A percentile compares a stretch with the other conserved stretches of the same genome.
Evolutionary conservation across 2,797 vertebrate species (phyloP).

Genomic region (Apodemus agrarius): DNA sequence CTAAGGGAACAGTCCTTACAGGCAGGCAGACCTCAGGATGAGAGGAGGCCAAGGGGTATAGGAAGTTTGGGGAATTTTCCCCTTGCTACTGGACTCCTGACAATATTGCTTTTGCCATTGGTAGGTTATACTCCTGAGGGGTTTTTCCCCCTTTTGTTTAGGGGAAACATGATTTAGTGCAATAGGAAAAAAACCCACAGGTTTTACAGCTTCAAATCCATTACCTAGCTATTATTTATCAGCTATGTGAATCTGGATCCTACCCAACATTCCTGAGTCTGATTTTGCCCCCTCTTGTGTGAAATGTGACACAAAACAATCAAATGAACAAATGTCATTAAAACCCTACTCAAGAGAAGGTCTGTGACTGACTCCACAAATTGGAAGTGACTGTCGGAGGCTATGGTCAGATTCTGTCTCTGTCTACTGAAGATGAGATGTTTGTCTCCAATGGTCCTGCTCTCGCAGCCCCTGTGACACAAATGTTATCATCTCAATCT

Average conservation of each 20-base stretch:
- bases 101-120: background rate
- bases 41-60: background rate
- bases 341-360: background rate
- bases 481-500: conserved; percentile 21
- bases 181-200: background rate
- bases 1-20: background rate
- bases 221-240: background rate
- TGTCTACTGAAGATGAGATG: background rate
- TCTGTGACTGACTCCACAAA: background rate
- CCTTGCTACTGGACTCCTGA: background rate
- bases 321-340: background rate
- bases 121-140: background rate
- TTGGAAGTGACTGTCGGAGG: background rate
- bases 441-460: background rate
- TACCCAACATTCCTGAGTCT: conserved; percentile 35
- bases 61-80: background rate
- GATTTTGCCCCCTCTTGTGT: background rate
- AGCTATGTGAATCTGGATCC: background rate
- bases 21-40: background rate
- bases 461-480: background rate
- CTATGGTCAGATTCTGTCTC: background rate
- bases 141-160: background rate
- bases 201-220: conserved; percentile 30
- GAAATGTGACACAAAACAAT: background rate
- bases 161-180: background rate